Base-by-base conservation (phyloP, 2,113 vertebrate species). In the Ptychochromis oligacanthus region DNA sequence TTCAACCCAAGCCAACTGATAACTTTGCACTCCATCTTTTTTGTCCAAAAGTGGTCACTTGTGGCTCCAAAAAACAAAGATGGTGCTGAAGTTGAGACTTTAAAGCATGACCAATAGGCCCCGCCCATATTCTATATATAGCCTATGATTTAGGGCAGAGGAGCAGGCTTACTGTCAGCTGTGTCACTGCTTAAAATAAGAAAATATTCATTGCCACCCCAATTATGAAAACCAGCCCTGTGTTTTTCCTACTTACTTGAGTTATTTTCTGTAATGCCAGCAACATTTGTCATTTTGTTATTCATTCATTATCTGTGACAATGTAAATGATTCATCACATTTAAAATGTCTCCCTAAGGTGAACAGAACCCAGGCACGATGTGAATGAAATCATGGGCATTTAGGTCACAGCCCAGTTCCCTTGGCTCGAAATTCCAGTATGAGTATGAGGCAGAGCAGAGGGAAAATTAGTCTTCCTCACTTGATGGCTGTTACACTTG, bases 221-320 rank as follows among this genome's bases (percentile, higher is more conserved):
- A 64, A 82, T 54, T 61, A 72, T 52, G 79, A 91, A 88, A 92
- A 85, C 70, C 74, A 75, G 89, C 74, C 65, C 88, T 8, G 7
- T 77, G 78, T 80, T 85, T 77, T 78, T 86, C 55, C 82, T 81
- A 43, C 79, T 81, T 49, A 70, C 84, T 75, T 28, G 57, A 79
- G 61, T 83, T 92, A 84, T 88, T 93, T 91, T 91, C 87, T 77
- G 59, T 91, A 78, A 79, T 22, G 26, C 75, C 81, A 60, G 75
- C 79, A 88, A 87, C 89, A 84, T 82, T 89, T 38, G 72, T 65
- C 75, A 56, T 86, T 81, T 75, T 93, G 89, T 91, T 93, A 85
- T 93, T 93, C 85, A 90, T 91, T 94, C 85, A 91, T 94, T 93
- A 90, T 84, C 75, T 91, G 81, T 92, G 88, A 92, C 93, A 92